Evolutionary conservation across 2,797 vertebrate genomes (phyloP), one percentile per base, ranked within the genome.

Genomic region (Manis pentadactyla): DNA sequence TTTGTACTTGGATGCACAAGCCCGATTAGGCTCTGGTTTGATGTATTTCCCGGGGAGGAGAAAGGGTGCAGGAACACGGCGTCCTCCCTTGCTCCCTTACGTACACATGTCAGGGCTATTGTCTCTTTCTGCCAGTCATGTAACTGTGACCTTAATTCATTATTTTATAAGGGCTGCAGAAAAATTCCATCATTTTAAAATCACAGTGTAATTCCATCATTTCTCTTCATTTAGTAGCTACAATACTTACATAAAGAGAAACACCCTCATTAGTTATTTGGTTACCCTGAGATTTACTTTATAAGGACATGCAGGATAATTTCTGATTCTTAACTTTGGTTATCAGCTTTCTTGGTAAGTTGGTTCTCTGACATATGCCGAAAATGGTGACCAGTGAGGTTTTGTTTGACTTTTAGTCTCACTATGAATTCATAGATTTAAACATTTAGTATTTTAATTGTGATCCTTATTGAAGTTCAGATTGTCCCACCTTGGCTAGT

Each of bases 241-340:
- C 18, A 57, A 63, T 57, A 82, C 37, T 42, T 90, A 66, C 27
- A 17, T 46, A 51, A n/a, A 66, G 55, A 93, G 63, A 87, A 90
- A 59, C 39, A 23, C n/a, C 31, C 39, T 92, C 12, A 31, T 51
- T 86, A 73, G 3, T 71, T 66, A 31, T 59, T 87, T 42, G 81
- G 51, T 87, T 49, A 69, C 14, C 23, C 55, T 66, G 37, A 51
- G 46, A 27, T n/a, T 6, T 39, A 64, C 5, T 53, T 23, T 63
- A 19, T n/a, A 25, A 19, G 57, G n/a, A 84, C 21, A 42, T 39
- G 1, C 12, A 73, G 57, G 34, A 61, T 88, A 68, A 53, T 85
- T 88, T 78, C n/a, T 92, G 42, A 73, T 92, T 92, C 53, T 79
- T 59, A 74, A 78, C 8, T 93, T 84, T 87, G 53, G 63, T 81